Evolutionary conservation across 1,140 invertebrate species (phyloP), one percentile per base, ranked within the genome.

Genomic region (Drosophila mayri): DNA sequence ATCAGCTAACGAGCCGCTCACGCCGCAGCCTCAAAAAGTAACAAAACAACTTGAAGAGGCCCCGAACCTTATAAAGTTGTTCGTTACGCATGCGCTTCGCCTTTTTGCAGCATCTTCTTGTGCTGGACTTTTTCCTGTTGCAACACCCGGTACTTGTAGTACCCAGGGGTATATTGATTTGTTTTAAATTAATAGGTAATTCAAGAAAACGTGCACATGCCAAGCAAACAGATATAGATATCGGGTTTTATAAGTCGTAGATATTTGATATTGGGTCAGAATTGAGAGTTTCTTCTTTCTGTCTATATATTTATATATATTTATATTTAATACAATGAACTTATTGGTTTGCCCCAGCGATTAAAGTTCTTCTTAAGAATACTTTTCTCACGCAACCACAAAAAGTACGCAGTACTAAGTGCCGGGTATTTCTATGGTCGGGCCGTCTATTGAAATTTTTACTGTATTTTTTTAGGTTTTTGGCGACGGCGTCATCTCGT

Each of bases 1-100:
- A 87, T 88, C 81, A 90, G 85, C 81, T 88, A 88, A 90, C 84
- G 80, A 90, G 85, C 73, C 55, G 78, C 77, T 88, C 81, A 90
- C 84, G 84, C 84, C 78, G 74, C 85, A 85, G 57, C 67, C 63
- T 55, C 22, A 49, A 32, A 30, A 20, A 28, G 10, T 30, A 30
- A 12, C 43, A 37, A 43, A 32, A 37, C 55, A 64, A 47, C 54
- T 41, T 28, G 38, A 44, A 58, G 50, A 30, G 60, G 14, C 46
- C 32, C 18, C 41, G n/a, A 46, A 62, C 57, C 83, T 82, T 87
- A 87, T 87, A 88, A 81, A 87, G 84, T 90, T 88, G 84, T 87
- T 71, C 75, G 71, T 68, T 67, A 62, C 78, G 81, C 81, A 85
- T 86, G 81, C 81, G 77, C 82, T 76, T 64, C 46, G 46, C 22